Evolutionary conservation across 2,113 vertebrate genomes (phyloP).

Genomic region (Mesitornis unicolor): DNA sequence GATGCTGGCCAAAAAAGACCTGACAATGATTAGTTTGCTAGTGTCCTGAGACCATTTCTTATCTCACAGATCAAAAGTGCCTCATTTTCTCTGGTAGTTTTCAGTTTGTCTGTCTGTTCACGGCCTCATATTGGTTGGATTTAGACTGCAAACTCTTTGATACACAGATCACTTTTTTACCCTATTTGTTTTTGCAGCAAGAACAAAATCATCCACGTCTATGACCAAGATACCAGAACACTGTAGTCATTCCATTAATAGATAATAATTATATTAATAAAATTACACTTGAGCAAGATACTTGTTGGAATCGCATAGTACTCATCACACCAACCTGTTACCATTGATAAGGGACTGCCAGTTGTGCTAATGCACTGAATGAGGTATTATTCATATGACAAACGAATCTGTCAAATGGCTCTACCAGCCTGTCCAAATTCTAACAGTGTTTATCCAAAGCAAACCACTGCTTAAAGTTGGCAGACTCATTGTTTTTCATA

Average conservation of each 20-base stretch:
- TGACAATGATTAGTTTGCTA: not conserved
- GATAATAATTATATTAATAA: not conserved
- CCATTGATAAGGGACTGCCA: not conserved
- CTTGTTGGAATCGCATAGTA: not conserved
- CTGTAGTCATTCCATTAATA: not conserved
- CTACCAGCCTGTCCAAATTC: constrained; percentile 8
- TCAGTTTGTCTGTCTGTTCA: not conserved
- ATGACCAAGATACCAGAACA: not conserved
- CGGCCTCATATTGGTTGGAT: not conserved
- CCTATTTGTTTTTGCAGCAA: not conserved
- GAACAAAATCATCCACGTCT: not conserved
- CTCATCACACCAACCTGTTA: not conserved
- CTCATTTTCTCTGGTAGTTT: not conserved
- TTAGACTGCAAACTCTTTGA: not conserved
- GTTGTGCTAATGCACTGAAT: not conserved
- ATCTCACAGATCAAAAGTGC: not conserved
- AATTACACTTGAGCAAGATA: not conserved
- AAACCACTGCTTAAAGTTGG: not conserved
- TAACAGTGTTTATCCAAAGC: constrained; percentile 42
- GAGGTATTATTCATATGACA: not conserved
- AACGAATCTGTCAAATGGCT: constrained; percentile 10
- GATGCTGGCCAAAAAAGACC: not conserved
- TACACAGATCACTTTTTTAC: not conserved
- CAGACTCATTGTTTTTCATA: constrained; percentile 37
- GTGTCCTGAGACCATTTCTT: not conserved